Evolutionary conservation across 2,113 vertebrate genomes (phyloP).

Genomic region (Antennarius striatus): DNA sequence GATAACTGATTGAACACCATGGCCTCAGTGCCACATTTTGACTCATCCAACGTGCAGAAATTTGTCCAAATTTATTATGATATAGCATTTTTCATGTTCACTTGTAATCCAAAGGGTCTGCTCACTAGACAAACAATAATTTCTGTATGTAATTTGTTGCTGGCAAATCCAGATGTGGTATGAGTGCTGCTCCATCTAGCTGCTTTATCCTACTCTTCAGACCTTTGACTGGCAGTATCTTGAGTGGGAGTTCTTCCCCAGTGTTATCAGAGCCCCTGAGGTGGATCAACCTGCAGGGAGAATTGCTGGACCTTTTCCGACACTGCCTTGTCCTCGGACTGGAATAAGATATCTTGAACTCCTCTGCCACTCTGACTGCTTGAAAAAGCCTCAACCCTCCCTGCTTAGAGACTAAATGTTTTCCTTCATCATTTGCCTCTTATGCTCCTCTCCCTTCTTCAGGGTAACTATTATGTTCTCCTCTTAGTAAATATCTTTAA

Average conservation of each 20-base stretch:
- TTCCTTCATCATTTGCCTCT: not conserved
- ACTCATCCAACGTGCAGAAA: too few species aligned
- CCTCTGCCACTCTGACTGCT: constrained; percentile 2
- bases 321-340: not conserved
- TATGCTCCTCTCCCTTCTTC: not conserved
- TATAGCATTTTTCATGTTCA: too few species aligned
- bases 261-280: not conserved
- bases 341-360: constrained; percentile 12
- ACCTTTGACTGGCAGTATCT: constrained; percentile 1
- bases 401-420: not conserved
- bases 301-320: not conserved
- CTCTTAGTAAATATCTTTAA: not conserved
- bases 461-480: too few species aligned
- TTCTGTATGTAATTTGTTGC: too few species aligned
- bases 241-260: not conserved
- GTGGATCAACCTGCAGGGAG: not conserved
- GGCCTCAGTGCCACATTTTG: too few species aligned
- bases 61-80: too few species aligned
- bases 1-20: too few species aligned
- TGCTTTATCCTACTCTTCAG: not conserved
- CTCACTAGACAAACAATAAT: too few species aligned
- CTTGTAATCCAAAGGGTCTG: too few species aligned
- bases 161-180: too few species aligned
- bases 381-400: constrained; percentile 5
- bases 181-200: not conserved